Base-by-base conservation (phyloP, 2,888 invertebrate genomes). In the Abrostola triplasia region DNA sequence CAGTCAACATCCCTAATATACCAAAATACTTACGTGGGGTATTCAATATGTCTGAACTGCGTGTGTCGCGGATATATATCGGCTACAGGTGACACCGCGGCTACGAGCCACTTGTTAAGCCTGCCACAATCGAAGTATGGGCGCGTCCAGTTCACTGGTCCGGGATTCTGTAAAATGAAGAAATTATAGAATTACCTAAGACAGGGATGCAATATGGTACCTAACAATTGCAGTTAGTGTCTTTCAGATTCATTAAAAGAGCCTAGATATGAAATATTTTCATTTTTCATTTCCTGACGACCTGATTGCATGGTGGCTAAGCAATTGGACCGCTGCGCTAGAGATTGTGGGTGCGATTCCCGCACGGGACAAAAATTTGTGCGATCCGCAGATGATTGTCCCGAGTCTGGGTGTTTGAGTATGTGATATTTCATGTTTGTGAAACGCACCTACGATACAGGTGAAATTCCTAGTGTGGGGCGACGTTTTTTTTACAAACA, bases 41-140 rank as follows among this genome's bases (percentile, higher is more conserved):
- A 98, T 95, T 99, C 98, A 84, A 99, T 96, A 87, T 99, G 98
- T 84, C 98, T 96, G 88, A 98, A 99, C 77, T 97, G 97, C 2
- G 98, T 99, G 87, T 99, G 98, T 11, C 98, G 95, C 0, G 99
- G 99, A 92, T 97, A 99, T 77, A 99, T 98, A 87, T 99, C 99
- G 5, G 98, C 98, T 44, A 99, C 97, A 0, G 99, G 99, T 35
- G 98, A 97, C 1, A 98, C 98, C 0, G 99, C 99, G 36, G 97
- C 98, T 8, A 99, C 97, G 41, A 99, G 94, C 99, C 99, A 99
- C 86, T 98, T 97, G 91, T 99, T 99, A 0, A 99, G 97, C 71
- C 99, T 95, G 6, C 98, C 98, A 88, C 99, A 99, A 94, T 99
- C 99, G 88, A 98, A 99, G 88, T 99, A 99, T 0, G 99, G 99